Percentiles rank a stretch among this genome's conserved stretches.
Evolutionary conservation across 2,888 invertebrate species (phyloP).

Genomic region (Kryphioiulus occultus): DNA sequence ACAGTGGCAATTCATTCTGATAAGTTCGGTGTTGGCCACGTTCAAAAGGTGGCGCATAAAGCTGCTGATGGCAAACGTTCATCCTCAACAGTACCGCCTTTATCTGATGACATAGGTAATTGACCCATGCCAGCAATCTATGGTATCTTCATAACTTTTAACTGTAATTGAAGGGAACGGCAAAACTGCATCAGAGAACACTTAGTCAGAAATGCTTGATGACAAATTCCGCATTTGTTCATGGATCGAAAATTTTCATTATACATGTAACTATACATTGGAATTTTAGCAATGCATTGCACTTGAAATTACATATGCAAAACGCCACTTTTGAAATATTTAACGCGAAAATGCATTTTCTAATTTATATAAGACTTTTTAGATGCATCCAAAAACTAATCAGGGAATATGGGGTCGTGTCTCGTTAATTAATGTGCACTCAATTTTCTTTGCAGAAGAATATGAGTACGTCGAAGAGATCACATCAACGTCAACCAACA

Average conservation of each 20-base stretch:
- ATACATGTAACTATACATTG: no score
- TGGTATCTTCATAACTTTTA: no score
- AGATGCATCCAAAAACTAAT: not conserved
- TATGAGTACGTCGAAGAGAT: constrained; percentile 44
- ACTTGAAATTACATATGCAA: no score
- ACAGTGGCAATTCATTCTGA: constrained; percentile 54
- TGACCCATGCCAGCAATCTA: not conserved
- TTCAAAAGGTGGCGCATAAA: constrained; percentile 44
- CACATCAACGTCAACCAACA: not conserved
- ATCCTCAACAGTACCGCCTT: constrained; percentile 46
- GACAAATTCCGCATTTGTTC: no score
- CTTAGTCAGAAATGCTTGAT: no score
- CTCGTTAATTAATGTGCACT: not conserved
- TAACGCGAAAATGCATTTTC: no score
- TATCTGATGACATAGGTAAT: not conserved
- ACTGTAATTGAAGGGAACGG: no score
- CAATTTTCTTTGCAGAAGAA: constrained; percentile 45
- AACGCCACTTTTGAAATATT: no score
- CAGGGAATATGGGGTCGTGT: not conserved
- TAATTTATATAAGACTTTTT: not conserved
- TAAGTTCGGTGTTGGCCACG: constrained; percentile 52
- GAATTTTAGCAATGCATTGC: no score
- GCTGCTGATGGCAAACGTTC: constrained; percentile 46
- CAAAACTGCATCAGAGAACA: no score
- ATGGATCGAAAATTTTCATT: no score